Percentiles rank a stretch among this genome's conserved stretches.
These are phyloP conservation scores for Drosophila ambigua DNA, from an alignment of 1,140 invertebrate species.

Conservation along the genomic window DNA sequence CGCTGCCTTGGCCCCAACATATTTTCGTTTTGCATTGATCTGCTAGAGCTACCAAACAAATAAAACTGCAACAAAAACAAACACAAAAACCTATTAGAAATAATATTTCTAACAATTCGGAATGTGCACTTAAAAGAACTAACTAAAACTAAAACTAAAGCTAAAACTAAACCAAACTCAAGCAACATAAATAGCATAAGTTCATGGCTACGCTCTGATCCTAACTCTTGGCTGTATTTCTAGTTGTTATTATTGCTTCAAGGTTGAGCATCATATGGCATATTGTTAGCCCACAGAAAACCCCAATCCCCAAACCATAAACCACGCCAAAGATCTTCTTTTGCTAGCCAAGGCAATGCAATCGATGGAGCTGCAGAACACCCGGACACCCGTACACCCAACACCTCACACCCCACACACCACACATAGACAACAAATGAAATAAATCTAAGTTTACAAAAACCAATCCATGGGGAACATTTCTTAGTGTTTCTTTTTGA, in stretches of 20 bases:
- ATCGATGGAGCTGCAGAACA: background rate
- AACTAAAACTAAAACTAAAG: background rate
- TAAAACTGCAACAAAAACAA: conserved; percentile 8
- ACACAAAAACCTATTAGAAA: background rate
- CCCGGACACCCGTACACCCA: no score
- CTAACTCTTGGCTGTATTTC: conserved; percentile 44
- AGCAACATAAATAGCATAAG: conserved; percentile 8
- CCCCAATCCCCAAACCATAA: background rate
- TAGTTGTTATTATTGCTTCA: conserved; percentile 45
- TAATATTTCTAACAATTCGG: conserved; percentile 36
- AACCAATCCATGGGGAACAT: background rate
- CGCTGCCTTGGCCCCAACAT: background rate
- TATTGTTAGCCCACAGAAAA: conserved; percentile 15
- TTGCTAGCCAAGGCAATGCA: conserved; percentile 16
- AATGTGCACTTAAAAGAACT: conserved; percentile 44
- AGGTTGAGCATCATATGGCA: conserved; percentile 32
- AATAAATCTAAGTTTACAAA: conserved; percentile 52
- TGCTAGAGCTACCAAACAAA: conserved; percentile 26
- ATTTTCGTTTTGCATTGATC: conserved; percentile 18
- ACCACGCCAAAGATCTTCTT: conserved; percentile 18
- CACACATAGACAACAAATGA: conserved; percentile 33
- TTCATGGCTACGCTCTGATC: conserved; percentile 28
- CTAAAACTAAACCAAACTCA: background rate
- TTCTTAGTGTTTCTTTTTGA: background rate
- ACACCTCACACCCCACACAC: background rate